A percentile compares a stretch with the other conserved stretches of the same genome.
These are phyloP conservation scores for Melanchra persicariae DNA, from an alignment of 2,888 invertebrate species.

Conservation along the genomic window DNA sequence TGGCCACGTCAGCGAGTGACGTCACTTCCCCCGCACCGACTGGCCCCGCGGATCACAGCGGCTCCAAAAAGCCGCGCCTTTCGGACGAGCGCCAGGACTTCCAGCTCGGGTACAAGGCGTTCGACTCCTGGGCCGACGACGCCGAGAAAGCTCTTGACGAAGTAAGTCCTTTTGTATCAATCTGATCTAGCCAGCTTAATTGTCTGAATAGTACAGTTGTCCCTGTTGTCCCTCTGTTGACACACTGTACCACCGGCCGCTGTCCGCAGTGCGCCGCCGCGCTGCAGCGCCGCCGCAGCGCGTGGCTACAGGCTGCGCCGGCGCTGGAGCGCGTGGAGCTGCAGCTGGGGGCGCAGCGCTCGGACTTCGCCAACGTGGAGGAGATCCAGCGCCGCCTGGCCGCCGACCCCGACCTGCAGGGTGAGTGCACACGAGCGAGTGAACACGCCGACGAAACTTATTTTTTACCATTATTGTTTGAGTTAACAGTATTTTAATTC, in stretches of 20 bases:
- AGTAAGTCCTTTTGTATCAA: constrained; percentile 59
- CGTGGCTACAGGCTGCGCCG: constrained; percentile 9
- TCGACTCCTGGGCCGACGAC: constrained; percentile 82
- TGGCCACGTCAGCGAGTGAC: background rate
- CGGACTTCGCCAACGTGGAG: constrained; percentile 90
- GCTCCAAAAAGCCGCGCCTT: constrained; percentile 82
- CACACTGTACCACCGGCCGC: too few species aligned
- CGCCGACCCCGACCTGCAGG: constrained; percentile 82
- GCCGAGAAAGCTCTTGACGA: constrained; percentile 80
- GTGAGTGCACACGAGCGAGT: constrained; percentile 68
- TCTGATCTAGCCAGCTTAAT: background rate
- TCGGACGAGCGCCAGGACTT: constrained; percentile 81
- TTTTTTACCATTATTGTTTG: too few species aligned
- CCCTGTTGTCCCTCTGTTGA: too few species aligned
- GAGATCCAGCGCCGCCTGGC: constrained; percentile 91
- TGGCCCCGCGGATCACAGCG: constrained; percentile 18
- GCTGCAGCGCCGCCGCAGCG: constrained; percentile 73
- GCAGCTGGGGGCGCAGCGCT: constrained; percentile 87
- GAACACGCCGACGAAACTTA: too few species aligned
- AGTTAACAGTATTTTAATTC: too few species aligned
- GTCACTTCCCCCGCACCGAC: background rate
- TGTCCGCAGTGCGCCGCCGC: constrained; percentile 71
- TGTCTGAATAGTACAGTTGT: too few species aligned
- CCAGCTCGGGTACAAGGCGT: constrained; percentile 87
- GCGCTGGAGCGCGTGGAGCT: constrained; percentile 77